A percentile compares a stretch with the other conserved stretches of the same genome.
Conservation (phyloP, 2,113 vertebrate genomes). For the Indri indri region DNA sequence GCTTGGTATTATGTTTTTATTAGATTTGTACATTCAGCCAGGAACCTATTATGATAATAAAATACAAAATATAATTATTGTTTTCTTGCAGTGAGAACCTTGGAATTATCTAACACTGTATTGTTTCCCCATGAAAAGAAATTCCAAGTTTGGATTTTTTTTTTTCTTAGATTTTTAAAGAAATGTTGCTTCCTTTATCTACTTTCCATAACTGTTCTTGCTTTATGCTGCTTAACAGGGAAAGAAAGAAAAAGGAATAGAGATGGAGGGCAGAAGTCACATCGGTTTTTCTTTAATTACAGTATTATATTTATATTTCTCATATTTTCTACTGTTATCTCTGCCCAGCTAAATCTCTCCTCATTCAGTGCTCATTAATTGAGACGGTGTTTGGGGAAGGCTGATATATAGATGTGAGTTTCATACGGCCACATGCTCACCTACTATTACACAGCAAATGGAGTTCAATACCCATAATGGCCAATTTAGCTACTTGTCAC, state of each 20-base stretch:
- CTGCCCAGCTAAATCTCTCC: conserved; percentile 1
- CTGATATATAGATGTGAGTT: conserved; percentile 41
- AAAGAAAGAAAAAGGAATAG: conserved; percentile 37
- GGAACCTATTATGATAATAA: conserved; percentile 81
- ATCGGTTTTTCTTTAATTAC: conserved; percentile 39
- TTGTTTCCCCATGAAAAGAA: conserved; percentile 79
- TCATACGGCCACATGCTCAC: conserved; percentile 41
- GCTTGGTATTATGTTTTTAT: conserved; percentile 82
- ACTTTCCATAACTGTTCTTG: conserved; percentile 38
- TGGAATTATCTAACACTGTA: conserved; percentile 78
- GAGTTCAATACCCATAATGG: conserved; percentile 38
- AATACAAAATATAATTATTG: conserved; percentile 83
- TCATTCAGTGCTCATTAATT: conserved; percentile 58
- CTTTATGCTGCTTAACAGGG: not conserved
- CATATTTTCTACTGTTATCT: conserved; percentile 24
- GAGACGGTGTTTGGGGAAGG: conserved; percentile 52
- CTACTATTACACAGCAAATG: conserved; percentile 50
- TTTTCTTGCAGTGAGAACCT: conserved; percentile 79
- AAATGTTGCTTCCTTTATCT: conserved; percentile 36
- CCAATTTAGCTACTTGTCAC: conserved; percentile 59
- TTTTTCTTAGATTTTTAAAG: conserved; percentile 55
- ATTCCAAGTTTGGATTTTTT: conserved; percentile 46
- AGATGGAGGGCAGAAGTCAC: conserved; percentile 35
- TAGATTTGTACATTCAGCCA: conserved; percentile 83
- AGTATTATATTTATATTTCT: conserved; percentile 23